Base-by-base conservation (phyloP, 2,113 vertebrate species). In the Cathartes aura region DNA sequence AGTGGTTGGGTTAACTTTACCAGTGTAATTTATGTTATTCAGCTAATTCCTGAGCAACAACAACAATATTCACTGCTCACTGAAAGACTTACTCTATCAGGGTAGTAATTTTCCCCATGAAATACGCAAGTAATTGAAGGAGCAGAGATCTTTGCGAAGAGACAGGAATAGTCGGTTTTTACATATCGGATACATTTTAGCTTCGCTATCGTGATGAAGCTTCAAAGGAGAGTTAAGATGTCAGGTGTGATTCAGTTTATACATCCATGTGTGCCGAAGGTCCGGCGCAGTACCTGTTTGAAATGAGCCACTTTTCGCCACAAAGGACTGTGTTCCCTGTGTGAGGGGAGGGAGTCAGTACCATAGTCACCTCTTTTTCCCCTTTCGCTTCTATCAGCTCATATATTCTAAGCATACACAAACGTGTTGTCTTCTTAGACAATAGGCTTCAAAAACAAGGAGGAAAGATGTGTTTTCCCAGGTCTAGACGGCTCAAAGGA, bases 51-150 rank as follows among this genome's bases (percentile, higher is more conserved):
- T 95, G 94, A 97, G 86, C 94, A 90, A 55, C 18, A 95, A 86
- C 36, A 94, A 93, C 52, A 93, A 93, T 80, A 94, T 93, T 97
- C 86, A 86, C 71, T 92, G 88, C 76, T 97, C 87, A 53, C 93
- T 97, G 79, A 97, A 95, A 96, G 74, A 81, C 55, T 87, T 80
- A 95, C 43, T 90, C 85, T 92, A 75, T 92, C 95, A 94, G 71
- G 84, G 48, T 82, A 95, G 91, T 86, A 92, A 97, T 98, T 90
- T 89, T 97, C 87, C 80, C 95, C 80, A 74, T 92, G 70, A 97
- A 97, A 97, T 92, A 95, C 11, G 4, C 81, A 93, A 94, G 90
- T 95, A 94, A 97, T 91, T 94, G 95, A 97, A 96, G 67, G 80
- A 97, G 64, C 92, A 97, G 78, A 92, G 71, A 95, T 85, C 86